Conservation (phyloP, 2,888 invertebrate genomes). For the Agriopis leucophaearia region DNA sequence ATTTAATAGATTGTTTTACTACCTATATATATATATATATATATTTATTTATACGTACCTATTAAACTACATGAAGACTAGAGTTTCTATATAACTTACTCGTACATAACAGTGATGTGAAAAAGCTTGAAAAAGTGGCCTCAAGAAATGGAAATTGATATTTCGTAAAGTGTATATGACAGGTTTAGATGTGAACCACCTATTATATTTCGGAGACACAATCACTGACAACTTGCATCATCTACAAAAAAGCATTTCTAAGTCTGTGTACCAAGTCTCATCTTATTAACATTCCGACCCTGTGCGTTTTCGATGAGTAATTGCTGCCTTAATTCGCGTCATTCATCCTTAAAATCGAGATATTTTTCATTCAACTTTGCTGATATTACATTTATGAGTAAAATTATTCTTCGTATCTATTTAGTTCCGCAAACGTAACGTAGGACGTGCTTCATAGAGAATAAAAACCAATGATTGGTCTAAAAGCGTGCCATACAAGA, state of each 20-base stretch:
- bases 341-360: slow-evolving; percentile 85
- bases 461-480: neutral
- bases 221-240: neutral
- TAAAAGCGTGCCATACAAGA: too few relatives aligned
- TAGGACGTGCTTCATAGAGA: neutral
- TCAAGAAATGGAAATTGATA: neutral
- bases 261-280: slow-evolving; percentile 52
- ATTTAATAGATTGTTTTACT: too few relatives aligned
- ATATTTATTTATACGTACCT: too few relatives aligned
- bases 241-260: neutral
- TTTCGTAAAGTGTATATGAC: neutral
- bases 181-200: neutral
- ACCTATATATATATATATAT: too few relatives aligned
- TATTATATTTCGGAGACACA: neutral
- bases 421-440: neutral
- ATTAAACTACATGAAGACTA: too few relatives aligned
- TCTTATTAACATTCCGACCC: slow-evolving; percentile 85
- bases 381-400: slow-evolving; percentile 32
- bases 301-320: slow-evolving; percentile 84
- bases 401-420: slow-evolving; percentile 6
- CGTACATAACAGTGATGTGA: too few relatives aligned
- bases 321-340: slow-evolving; percentile 86
- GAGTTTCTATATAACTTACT: too few relatives aligned
- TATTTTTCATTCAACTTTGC: slow-evolving; percentile 81
- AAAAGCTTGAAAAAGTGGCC: too few relatives aligned